These are phyloP conservation scores for Hirtodrosophila confusa DNA, from an alignment of 2,888 invertebrate species.

Conservation along the genomic window DNA sequence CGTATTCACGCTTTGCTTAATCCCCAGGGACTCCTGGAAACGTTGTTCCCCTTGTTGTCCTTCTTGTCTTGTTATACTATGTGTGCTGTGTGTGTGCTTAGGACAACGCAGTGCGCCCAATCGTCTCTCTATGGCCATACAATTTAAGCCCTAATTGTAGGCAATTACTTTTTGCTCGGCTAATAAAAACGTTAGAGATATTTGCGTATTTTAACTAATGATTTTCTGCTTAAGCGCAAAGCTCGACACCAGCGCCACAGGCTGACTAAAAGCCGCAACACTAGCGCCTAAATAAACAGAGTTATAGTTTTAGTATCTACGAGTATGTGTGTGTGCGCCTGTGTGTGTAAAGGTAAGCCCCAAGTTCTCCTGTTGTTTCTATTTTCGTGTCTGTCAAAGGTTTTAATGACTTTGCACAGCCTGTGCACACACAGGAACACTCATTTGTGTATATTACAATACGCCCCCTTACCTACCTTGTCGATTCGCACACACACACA, in stretches of 20 bases:
- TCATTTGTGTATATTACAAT: slow-evolving; percentile 32
- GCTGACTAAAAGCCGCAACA: slow-evolving; percentile 12
- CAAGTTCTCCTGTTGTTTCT: slow-evolving; percentile 52
- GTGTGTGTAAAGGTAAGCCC: slow-evolving; percentile 37
- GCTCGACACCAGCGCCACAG: slow-evolving; percentile 32
- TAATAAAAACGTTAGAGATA: slow-evolving; percentile 80
- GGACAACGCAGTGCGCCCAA: slow-evolving; percentile 45
- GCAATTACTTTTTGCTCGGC: slow-evolving; percentile 72
- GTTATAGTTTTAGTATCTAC: slow-evolving; percentile 31
- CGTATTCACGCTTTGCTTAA: slow-evolving; percentile 72
- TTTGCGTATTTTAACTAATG: slow-evolving; percentile 80
- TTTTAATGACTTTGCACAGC: slow-evolving; percentile 59
- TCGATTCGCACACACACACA: slow-evolving; percentile 6
- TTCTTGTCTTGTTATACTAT: slow-evolving; percentile 2
- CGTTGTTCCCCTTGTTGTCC: too few relatives aligned
- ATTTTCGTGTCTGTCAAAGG: slow-evolving; percentile 56
- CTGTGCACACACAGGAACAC: slow-evolving; percentile 20
- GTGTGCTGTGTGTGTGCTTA: slow-evolving; percentile 48
- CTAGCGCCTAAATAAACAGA: slow-evolving; percentile 64
- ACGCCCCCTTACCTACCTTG: slow-evolving; percentile 29
- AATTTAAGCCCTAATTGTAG: slow-evolving; percentile 74
- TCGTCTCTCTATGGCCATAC: slow-evolving; percentile 56
- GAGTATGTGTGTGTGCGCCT: slow-evolving; percentile 5
- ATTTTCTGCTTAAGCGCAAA: slow-evolving; percentile 69
- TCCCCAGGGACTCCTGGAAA: slow-evolving; percentile 49